Percentiles rank a stretch among this genome's conserved stretches.
Evolutionary conservation across 2,888 invertebrate genomes (phyloP).

Genomic region (Aleiodes testaceus): DNA sequence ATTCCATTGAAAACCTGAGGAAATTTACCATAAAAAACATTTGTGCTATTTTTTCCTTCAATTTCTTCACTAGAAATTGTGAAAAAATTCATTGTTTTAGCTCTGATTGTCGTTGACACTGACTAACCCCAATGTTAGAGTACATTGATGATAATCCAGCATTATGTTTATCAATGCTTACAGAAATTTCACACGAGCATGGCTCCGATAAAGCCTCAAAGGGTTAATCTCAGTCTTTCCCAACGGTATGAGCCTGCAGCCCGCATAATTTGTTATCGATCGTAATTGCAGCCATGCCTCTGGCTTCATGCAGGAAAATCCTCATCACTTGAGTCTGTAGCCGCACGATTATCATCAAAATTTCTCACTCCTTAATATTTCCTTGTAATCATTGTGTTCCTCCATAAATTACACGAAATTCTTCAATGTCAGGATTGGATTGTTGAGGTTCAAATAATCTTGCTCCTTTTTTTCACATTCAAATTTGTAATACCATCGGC

Average conservation of each 20-base stretch:
- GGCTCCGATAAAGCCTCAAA: conserved; percentile 15
- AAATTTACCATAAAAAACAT: too few relatives aligned
- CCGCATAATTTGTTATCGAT: conserved; percentile 32
- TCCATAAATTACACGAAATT: too few relatives aligned
- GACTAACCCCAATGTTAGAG: neutral
- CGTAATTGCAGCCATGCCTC: neutral
- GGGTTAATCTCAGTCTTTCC: conserved; percentile 24
- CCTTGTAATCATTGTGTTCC: neutral
- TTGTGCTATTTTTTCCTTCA: too few relatives aligned
- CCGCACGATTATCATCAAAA: conserved; percentile 17
- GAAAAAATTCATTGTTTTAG: too few relatives aligned
- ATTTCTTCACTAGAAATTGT: too few relatives aligned
- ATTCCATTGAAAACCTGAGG: too few relatives aligned
- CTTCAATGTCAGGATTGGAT: conserved; percentile 35
- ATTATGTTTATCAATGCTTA: conserved; percentile 1
- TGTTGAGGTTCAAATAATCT: conserved; percentile 26
- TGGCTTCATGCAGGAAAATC: neutral
- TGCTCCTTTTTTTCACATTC: neutral
- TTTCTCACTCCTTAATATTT: neutral
- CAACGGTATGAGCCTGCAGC: neutral
- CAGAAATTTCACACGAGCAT: neutral
- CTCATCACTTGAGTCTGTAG: conserved; percentile 16
- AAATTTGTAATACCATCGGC: neutral
- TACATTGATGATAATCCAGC: neutral
- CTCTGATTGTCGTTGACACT: neutral